Conservation (phyloP, 2,113 vertebrate species). For the Anas platyrhynchos region DNA sequence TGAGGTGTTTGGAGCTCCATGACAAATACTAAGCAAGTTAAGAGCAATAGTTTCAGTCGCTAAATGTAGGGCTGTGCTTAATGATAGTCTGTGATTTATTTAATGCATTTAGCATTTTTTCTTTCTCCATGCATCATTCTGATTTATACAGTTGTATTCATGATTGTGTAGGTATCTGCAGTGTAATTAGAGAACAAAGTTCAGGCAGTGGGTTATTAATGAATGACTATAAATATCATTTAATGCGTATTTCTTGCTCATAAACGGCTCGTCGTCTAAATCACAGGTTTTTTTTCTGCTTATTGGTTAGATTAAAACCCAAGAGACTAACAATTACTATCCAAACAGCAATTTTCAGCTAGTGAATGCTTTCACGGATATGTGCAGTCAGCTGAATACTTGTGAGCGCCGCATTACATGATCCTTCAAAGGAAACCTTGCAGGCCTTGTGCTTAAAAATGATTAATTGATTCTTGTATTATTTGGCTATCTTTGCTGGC, state of each 20-base stretch:
- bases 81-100: neutral
- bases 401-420: neutral
- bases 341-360: neutral
- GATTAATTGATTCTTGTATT: neutral
- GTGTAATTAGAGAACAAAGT: neutral
- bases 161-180: neutral
- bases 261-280: neutral
- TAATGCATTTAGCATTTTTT: neutral
- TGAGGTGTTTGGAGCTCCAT: neutral
- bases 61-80: neutral
- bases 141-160: constrained; percentile 6
- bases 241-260: neutral
- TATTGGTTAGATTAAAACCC: neutral
- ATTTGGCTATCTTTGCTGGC: neutral
- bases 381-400: neutral
- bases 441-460: neutral
- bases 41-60: neutral
- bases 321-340: neutral
- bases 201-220: constrained; percentile 11
- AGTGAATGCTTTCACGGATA: neutral
- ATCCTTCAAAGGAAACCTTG: neutral
- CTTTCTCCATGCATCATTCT: neutral
- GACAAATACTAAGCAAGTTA: neutral
- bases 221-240: neutral
- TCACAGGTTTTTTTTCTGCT: neutral